Evolutionary conservation across 1,140 invertebrate species (phyloP), one percentile per base, ranked within the genome.

Genomic region (Phthorimaea operculella): DNA sequence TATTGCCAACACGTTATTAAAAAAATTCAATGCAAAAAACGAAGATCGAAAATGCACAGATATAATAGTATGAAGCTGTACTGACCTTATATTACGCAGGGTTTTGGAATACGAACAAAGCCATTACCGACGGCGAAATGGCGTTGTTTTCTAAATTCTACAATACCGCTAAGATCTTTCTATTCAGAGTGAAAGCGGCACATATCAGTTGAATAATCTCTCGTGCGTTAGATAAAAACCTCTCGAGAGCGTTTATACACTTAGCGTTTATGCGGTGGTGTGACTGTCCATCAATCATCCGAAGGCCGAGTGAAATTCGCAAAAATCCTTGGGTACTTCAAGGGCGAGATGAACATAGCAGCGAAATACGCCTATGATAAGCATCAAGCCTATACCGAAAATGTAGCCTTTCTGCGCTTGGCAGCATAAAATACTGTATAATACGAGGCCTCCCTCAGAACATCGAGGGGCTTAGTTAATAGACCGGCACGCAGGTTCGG

Each of bases 221-320:
- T 47, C 44, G 8, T 47, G 44, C 44, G 44, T 47, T 47, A 47
- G 44, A 47, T 47, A 47, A 47, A 47, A 47, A 47, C 44, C 39
- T 42, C 39, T 42, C 14, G 39, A 42, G 39, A 42, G 8, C 11
- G 39, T 42, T 4, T 14, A 42, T 42, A 42, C 14, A 9, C 39
- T n/a, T n/a, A 42, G 39, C 3, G 39, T 42, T 42, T 42, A 42
- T 42, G 14, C 39, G 39, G 14, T 47, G 39, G 14, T 47, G 44
- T 47, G 11, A 8, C 4, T 42, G 44, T 47, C 44, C 44, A 47
- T 47, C 44, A 47, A 47, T 47, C 44, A 47, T 15, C 9, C 4
- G 4, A 9, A 9, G 44, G 15, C 44, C n/a, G 8, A n/a, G 44
- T 47, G 1, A 17, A 16, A 16, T 47, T 15, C 44, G 16, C 9